Conservation (phyloP, 2,888 invertebrate genomes). For the Synanthedon myopaeformis region DNA sequence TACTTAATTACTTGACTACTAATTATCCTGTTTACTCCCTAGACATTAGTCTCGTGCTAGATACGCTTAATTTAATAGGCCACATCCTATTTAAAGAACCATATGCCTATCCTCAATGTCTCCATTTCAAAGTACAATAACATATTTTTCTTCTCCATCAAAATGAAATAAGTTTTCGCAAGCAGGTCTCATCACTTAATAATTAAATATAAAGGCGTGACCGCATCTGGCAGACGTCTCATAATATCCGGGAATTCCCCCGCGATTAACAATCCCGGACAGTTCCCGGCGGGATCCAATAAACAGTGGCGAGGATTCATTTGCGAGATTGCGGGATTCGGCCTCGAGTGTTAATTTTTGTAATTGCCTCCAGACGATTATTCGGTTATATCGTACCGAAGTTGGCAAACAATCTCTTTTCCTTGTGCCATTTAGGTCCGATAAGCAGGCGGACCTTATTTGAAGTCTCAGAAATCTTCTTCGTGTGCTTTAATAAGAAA, state of each 20-base stretch:
- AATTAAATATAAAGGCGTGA: conserved; percentile 1
- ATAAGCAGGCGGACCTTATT: too few species aligned
- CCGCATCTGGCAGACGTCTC: conserved; percentile 5
- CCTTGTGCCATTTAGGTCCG: background rate
- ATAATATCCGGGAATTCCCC: conserved; percentile 25
- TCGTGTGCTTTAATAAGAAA: too few species aligned
- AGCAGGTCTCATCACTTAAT: background rate
- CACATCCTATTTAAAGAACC: too few species aligned
- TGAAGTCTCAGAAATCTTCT: too few species aligned
- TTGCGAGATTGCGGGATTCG: conserved; percentile 38
- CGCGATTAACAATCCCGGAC: conserved; percentile 31
- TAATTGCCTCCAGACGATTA: conserved; percentile 28
- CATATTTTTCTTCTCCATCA: too few species aligned
- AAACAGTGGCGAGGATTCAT: conserved; percentile 33
- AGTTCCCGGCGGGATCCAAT: conserved; percentile 28
- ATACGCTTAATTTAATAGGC: too few species aligned
- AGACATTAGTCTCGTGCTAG: too few species aligned
- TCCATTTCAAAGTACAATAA: too few species aligned
- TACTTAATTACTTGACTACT: too few species aligned
- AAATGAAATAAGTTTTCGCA: background rate
- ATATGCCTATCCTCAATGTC: too few species aligned
- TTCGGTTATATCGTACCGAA: background rate
- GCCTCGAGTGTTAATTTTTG: conserved; percentile 42
- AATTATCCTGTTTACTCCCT: too few species aligned
- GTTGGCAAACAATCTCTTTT: background rate